A percentile compares a stretch with the other conserved stretches of the same genome.
Evolutionary conservation across 92 coral and sea anemone species (phyloP).

Genomic region (Zoanthus sansibaricus): DNA sequence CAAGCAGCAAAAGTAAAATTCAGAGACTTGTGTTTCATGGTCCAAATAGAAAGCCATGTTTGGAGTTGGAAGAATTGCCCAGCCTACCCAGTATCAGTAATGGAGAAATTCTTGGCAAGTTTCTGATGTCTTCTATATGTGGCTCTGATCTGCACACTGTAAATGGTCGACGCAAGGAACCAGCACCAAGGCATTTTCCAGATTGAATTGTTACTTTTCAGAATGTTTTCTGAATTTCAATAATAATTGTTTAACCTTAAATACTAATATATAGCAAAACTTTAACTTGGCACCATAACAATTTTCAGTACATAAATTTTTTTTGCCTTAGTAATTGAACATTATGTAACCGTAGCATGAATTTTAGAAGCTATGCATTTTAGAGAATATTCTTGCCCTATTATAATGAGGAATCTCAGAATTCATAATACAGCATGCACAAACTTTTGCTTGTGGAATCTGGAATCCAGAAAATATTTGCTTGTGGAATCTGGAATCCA

Average conservation of each 20-base stretch:
- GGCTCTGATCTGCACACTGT: slow-evolving; percentile 98
- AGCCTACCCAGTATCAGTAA: slow-evolving; percentile 68
- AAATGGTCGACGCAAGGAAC: slow-evolving; percentile 80
- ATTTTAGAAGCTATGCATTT: no score
- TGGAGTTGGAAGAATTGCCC: slow-evolving; percentile 67
- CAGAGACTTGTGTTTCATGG: slow-evolving; percentile 86
- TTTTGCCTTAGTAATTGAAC: no score
- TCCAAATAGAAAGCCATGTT: slow-evolving; percentile 60
- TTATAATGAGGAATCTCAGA: no score
- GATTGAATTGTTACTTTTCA: neutral
- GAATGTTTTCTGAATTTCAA: neutral
- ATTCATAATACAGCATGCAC: no score
- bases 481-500: no score
- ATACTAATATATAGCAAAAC: no score
- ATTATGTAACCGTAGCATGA: no score
- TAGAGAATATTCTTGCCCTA: no score
- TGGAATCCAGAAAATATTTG: no score
- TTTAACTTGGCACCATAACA: no score
- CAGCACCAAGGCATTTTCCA: slow-evolving; percentile 75
- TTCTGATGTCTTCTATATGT: slow-evolving; percentile 85
- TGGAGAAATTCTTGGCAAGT: slow-evolving; percentile 91
- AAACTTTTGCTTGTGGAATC: no score
- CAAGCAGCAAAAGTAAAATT: slow-evolving; percentile 10
- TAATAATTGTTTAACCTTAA: neutral
- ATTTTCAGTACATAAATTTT: no score